Percentiles rank a stretch among this genome's conserved stretches.
Conservation (phyloP, 2,113 vertebrate species). For the Oreochromis niloticus region DNA sequence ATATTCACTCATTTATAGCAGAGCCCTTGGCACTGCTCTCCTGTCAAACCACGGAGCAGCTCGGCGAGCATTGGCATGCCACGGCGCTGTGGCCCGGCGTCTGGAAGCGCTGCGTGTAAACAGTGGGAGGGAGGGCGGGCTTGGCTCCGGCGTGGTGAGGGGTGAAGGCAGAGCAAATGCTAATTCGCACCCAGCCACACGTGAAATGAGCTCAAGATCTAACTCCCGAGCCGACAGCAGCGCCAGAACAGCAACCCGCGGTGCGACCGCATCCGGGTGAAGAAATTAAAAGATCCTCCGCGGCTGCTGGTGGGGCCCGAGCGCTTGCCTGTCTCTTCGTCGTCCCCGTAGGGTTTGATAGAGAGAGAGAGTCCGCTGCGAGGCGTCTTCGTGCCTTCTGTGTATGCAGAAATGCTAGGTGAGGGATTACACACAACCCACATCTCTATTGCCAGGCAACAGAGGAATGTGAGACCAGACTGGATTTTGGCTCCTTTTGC, state of each 20-base stretch:
- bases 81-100: not conserved
- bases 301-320: conserved; percentile 20
- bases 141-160: conserved; percentile 15
- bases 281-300: conserved; percentile 64
- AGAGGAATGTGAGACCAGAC: conserved; percentile 34
- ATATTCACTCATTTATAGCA: conserved; percentile 25
- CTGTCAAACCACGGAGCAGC: conserved; percentile 16
- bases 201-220: conserved; percentile 76
- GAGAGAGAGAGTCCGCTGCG: conserved; percentile 7
- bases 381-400: conserved; percentile 29
- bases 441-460: conserved; percentile 59
- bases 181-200: conserved; percentile 76
- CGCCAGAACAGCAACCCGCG: conserved; percentile 35
- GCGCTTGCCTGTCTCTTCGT: conserved; percentile 8
- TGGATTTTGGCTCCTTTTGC: conserved; percentile 41
- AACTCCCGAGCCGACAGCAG: conserved; percentile 51
- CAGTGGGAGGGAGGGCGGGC: conserved; percentile 10
- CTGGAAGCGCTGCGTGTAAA: conserved; percentile 32
- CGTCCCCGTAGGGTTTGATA: conserved; percentile 23
- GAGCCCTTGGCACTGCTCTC: conserved; percentile 14
- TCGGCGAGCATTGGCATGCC: conserved; percentile 28
- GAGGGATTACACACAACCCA: conserved; percentile 55
- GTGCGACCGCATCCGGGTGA: conserved; percentile 43
- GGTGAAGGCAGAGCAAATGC: conserved; percentile 61
- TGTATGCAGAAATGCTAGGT: conserved; percentile 38